phyloP scores from a whole-genome alignment of 2,113 vertebrate species.

The Murina feae region DNA sequence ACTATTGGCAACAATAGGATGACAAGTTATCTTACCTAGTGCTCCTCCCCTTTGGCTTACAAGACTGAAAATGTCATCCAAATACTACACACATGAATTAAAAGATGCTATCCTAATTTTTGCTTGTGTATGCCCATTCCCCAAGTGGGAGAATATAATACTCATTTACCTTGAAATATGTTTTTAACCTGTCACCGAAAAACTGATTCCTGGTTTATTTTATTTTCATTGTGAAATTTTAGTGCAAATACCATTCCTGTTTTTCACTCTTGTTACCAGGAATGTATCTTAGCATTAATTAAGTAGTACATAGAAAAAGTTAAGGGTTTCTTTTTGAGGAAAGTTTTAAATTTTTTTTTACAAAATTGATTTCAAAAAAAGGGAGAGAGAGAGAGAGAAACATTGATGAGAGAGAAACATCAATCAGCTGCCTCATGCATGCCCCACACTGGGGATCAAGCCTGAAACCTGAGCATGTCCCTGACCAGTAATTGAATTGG shows the following conservation, averaged over 20 bases:
- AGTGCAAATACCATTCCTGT: neutral
- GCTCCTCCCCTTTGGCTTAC: neutral
- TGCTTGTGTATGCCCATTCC: neutral
- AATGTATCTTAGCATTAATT: constrained; percentile 28
- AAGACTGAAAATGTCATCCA: neutral
- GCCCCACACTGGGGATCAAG: neutral
- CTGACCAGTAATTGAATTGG: neutral
- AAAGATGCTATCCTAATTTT: neutral
- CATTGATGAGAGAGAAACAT: neutral
- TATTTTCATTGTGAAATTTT: constrained; percentile 19
- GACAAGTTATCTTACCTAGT: neutral
- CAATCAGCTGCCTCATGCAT: neutral
- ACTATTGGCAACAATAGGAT: neutral
- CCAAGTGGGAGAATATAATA: neutral
- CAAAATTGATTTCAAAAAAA: neutral
- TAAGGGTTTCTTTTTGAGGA: neutral
- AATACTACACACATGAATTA: neutral
- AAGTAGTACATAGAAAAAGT: neutral
- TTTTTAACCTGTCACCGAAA: neutral
- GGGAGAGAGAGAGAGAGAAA: neutral
- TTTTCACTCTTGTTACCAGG: neutral
- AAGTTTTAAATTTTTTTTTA: neutral
- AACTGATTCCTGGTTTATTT: neutral
- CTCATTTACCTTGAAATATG: neutral
- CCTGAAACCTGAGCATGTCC: neutral